Evolutionary conservation across 1,140 invertebrate genomes (phyloP).

Genomic region (Plodia interpunctella): DNA sequence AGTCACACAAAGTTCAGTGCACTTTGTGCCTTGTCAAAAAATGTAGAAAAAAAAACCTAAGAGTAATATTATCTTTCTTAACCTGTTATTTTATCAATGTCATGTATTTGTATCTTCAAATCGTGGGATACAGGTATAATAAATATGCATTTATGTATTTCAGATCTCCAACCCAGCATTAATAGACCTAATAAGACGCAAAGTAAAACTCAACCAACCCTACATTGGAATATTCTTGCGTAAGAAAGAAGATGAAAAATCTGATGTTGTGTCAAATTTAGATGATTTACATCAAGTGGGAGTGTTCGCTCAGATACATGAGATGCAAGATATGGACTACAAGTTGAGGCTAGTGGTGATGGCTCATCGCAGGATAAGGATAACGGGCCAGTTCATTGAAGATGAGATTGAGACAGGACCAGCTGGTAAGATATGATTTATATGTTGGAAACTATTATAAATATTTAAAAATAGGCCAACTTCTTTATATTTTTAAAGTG

Average conservation of each 20-base stretch:
- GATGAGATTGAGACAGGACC: constrained; percentile 79
- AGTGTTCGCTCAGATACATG: constrained; percentile 98
- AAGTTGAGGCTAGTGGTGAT: constrained; percentile 94
- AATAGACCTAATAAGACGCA: constrained; percentile 94
- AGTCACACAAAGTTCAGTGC: too few relatives aligned
- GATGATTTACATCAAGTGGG: constrained; percentile 95
- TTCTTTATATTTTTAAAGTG: too few relatives aligned
- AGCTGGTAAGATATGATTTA: constrained; percentile 41
- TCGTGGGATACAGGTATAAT: too few relatives aligned
- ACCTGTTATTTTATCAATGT: too few relatives aligned
- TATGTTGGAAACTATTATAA: too few relatives aligned
- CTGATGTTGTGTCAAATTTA: constrained; percentile 91
- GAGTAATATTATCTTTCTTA: too few relatives aligned
- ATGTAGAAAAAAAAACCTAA: too few relatives aligned
- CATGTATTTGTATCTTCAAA: too few relatives aligned
- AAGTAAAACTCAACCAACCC: constrained; percentile 97
- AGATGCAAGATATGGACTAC: constrained; percentile 97
- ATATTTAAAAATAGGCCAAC: too few relatives aligned
- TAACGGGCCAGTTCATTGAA: constrained; percentile 86
- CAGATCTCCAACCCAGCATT: constrained; percentile 92
- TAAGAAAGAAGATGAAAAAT: constrained; percentile 92
- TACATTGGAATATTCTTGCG: constrained; percentile 99
- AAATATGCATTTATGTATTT: constrained; percentile 21
- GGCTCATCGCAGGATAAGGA: constrained; percentile 92
- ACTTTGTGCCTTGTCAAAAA: too few relatives aligned